A percentile compares a stretch with the other conserved stretches of the same genome.
phyloP scores from a whole-genome alignment of 2,888 invertebrate genomes.

The Pandemis cinnamomeana region DNA sequence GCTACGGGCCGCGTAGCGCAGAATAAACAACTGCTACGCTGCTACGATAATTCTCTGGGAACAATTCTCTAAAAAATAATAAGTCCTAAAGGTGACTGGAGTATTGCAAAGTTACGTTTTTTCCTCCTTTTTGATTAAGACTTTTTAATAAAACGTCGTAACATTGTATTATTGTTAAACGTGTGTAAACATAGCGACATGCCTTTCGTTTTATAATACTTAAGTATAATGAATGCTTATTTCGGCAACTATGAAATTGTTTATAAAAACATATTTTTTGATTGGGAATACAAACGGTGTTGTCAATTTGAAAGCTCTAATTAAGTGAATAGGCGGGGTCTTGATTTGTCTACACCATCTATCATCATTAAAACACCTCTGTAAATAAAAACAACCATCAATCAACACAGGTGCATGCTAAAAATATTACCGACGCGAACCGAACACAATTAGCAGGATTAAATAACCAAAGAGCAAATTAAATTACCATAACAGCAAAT shows the following conservation, averaged over 20 bases:
- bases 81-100: constrained; percentile 43
- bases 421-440: constrained; percentile 37
- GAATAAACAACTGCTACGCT: constrained; percentile 70
- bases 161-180: background rate
- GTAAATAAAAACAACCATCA: background rate
- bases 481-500: constrained; percentile 45
- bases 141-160: background rate
- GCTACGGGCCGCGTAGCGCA: constrained; percentile 61
- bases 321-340: background rate
- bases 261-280: background rate
- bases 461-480: constrained; percentile 42
- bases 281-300: background rate
- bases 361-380: background rate
- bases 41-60: constrained; percentile 27
- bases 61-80: constrained; percentile 20
- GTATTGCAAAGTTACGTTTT: background rate
- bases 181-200: background rate
- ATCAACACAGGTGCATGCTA: constrained; percentile 4
- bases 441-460: constrained; percentile 47
- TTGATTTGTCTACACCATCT: background rate
- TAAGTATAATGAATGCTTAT: background rate
- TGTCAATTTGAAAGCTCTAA: background rate
- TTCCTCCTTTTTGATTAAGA: background rate
- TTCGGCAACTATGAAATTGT: background rate
- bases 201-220: background rate